Conservation (phyloP, 2,888 invertebrate species). For the Sepioteuthis lessoniana region DNA sequence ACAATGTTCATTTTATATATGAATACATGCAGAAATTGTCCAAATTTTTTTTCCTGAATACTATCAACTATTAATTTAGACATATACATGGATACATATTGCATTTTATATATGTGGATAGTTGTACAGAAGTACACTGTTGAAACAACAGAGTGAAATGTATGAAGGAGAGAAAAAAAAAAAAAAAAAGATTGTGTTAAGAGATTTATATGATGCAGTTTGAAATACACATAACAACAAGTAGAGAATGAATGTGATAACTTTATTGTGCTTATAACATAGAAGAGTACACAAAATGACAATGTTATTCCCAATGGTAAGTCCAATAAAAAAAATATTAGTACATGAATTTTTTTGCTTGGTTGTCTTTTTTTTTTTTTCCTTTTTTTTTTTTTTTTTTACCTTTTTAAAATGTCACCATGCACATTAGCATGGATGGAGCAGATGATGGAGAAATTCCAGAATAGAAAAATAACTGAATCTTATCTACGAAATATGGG, state of each 20-base stretch:
- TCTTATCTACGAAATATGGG: slow-evolving; percentile 33
- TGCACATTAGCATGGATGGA: background rate
- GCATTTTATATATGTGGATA: too few species aligned
- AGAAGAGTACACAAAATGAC: slow-evolving; percentile 33
- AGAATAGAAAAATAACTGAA: slow-evolving; percentile 14
- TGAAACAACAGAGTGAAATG: too few species aligned
- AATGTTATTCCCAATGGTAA: slow-evolving; percentile 33
- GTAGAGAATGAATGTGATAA: background rate
- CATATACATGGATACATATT: too few species aligned
- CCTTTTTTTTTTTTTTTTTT: background rate
- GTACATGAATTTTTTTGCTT: slow-evolving; percentile 18
- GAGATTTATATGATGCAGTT: too few species aligned
- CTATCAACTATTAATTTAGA: too few species aligned
- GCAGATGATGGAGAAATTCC: slow-evolving; percentile 33
- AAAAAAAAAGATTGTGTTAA: too few species aligned
- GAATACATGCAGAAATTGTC: too few species aligned
- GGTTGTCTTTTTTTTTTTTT: background rate
- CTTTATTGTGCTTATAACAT: slow-evolving; percentile 33
- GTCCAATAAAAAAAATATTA: slow-evolving; percentile 33
- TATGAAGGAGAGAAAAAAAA: too few species aligned
- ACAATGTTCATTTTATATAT: too few species aligned
- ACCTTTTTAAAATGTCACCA: background rate
- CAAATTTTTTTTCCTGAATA: too few species aligned
- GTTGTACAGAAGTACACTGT: too few species aligned
- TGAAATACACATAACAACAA: too few species aligned